phyloP scores from a whole-genome alignment of 2,888 invertebrate genomes.

The Drosophila ustulata region DNA sequence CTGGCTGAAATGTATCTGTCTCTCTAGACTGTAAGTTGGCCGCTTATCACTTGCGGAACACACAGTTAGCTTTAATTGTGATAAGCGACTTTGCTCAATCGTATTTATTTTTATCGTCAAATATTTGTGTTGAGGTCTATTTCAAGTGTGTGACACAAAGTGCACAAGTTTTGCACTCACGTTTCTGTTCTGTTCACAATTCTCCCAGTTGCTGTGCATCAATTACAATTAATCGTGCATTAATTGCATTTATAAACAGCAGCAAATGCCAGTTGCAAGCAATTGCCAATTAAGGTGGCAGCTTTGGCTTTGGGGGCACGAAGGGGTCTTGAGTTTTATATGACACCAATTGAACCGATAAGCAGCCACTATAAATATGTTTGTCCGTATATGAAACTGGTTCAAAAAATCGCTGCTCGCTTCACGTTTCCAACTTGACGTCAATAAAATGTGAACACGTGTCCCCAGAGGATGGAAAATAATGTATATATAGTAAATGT shows the following conservation, averaged over 20 bases:
- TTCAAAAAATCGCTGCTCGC: conserved; percentile 33
- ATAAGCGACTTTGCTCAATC: conserved; percentile 30
- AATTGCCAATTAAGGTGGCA: no score
- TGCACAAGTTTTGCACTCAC: neutral
- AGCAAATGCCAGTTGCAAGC: conserved; percentile 7
- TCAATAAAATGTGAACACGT: conserved; percentile 33
- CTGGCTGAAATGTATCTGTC: conserved; percentile 18
- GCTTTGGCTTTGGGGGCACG: neutral
- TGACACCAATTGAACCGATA: conserved; percentile 55
- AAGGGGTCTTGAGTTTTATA: conserved; percentile 30
- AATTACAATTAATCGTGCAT: conserved; percentile 18
- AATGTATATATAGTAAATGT: neutral
- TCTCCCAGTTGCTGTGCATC: neutral
- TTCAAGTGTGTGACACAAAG: conserved; percentile 31
- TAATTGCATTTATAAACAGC: conserved; percentile 34
- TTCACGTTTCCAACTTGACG: conserved; percentile 55
- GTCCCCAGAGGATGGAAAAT: neutral
- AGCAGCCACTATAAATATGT: conserved; percentile 18
- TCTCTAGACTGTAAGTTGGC: conserved; percentile 4
- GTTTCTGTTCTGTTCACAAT: neutral
- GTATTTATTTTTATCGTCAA: conserved; percentile 39
- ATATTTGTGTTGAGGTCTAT: conserved; percentile 43
- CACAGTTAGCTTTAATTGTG: conserved; percentile 7
- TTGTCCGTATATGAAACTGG: conserved; percentile 37
- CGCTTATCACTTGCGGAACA: conserved; percentile 54